Conservation (phyloP, 1,140 invertebrate genomes). For the Aphis gossypii region DNA sequence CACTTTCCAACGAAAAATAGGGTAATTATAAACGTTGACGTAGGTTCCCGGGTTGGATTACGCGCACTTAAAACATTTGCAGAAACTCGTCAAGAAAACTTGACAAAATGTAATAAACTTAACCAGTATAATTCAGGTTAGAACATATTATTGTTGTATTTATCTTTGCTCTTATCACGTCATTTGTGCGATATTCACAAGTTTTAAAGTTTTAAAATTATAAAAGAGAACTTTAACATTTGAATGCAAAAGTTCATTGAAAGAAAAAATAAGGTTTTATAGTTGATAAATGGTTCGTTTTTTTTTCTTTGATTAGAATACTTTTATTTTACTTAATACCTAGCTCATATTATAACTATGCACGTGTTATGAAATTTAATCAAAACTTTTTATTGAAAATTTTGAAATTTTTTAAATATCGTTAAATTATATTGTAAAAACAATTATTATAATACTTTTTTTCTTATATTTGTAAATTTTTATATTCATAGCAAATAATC, state of each 20-base stretch:
- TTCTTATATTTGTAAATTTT: neutral
- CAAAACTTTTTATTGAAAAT: neutral
- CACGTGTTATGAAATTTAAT: neutral
- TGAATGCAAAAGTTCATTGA: neutral
- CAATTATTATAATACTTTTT: neutral
- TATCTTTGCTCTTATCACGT: constrained; percentile 42
- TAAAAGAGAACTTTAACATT: neutral
- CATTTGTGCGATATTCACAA: neutral
- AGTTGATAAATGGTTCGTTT: neutral
- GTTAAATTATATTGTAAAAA: neutral
- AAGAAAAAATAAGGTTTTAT: neutral
- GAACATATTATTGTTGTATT: constrained; percentile 38
- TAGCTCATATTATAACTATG: neutral
- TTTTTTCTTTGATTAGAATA: neutral
- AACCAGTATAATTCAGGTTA: constrained; percentile 28
- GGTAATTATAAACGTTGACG: constrained; percentile 53
- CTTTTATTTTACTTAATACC: neutral
- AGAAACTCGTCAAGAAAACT: constrained; percentile 53
- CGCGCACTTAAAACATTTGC: constrained; percentile 16
- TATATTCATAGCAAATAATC: neutral
- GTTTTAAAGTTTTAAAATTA: constrained; percentile 16
- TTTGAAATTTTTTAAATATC: neutral
- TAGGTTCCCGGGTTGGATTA: constrained; percentile 49
- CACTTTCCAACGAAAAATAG: constrained; percentile 37
- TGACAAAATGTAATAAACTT: constrained; percentile 53